phyloP scores from a whole-genome alignment of 2,888 invertebrate species.

The Steromphala cineraria region DNA sequence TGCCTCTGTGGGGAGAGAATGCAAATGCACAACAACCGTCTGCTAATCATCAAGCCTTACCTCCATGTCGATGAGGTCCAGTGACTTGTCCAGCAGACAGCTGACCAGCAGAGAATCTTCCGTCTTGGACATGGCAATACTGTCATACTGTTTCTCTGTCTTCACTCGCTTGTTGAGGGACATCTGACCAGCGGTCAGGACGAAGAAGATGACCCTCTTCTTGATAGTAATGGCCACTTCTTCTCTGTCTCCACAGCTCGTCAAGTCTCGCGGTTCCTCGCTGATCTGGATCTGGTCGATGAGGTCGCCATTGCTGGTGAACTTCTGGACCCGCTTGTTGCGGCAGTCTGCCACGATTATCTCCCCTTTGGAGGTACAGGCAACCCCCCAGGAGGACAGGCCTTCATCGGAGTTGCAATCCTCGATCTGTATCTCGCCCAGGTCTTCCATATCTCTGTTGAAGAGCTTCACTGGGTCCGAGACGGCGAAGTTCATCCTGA shows the following conservation, averaged over 20 bases:
- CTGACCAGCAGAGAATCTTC: slow-evolving; percentile 53
- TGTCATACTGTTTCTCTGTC: slow-evolving; percentile 63
- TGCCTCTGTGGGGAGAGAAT: too few species aligned
- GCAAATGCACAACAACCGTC: too few species aligned
- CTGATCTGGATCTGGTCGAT: slow-evolving; percentile 64
- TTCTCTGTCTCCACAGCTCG: slow-evolving; percentile 51
- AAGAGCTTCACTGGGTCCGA: slow-evolving; percentile 50
- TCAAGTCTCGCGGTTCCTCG: slow-evolving; percentile 65
- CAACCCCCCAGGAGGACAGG: slow-evolving; percentile 60
- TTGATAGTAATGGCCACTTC: slow-evolving; percentile 63
- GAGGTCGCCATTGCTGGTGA: slow-evolving; percentile 59
- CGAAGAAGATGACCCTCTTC: slow-evolving; percentile 57
- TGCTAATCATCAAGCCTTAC: too few species aligned
- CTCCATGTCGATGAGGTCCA: slow-evolving; percentile 56
- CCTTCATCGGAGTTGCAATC: slow-evolving; percentile 55
- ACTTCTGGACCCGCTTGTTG: slow-evolving; percentile 64
- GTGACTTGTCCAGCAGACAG: slow-evolving; percentile 49
- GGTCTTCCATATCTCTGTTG: slow-evolving; percentile 30
- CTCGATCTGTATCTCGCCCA: slow-evolving; percentile 49
- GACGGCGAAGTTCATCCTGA: slow-evolving; percentile 34
- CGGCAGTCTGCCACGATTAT: slow-evolving; percentile 65
- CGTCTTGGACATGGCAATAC: slow-evolving; percentile 49
- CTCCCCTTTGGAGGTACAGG: slow-evolving; percentile 61
- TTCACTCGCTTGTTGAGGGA: slow-evolving; percentile 51
- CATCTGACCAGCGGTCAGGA: slow-evolving; percentile 50